phyloP scores from a whole-genome alignment of 1,140 invertebrate genomes.

The Hormaphis cornu region DNA sequence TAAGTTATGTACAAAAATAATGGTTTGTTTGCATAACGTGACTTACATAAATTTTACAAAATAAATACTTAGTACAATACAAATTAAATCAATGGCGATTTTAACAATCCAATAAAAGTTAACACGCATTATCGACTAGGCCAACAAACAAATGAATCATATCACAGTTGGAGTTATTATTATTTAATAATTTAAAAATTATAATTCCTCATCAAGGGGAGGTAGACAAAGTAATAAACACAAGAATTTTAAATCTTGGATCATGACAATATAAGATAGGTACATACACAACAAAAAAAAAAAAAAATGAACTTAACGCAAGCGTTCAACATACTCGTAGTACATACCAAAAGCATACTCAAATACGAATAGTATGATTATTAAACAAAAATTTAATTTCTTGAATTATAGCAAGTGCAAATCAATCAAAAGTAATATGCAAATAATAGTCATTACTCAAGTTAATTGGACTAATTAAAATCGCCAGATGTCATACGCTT shows the following conservation, averaged over 20 bases:
- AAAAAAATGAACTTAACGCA: too few species aligned
- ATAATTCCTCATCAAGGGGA: not conserved
- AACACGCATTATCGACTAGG: constrained; percentile 19
- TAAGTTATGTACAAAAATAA: constrained; percentile 11
- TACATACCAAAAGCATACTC: too few species aligned
- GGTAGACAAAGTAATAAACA: not conserved
- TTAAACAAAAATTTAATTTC: too few species aligned
- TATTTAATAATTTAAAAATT: not conserved
- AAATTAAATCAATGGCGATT: constrained; percentile 17
- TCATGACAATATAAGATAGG: not conserved
- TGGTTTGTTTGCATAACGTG: not conserved
- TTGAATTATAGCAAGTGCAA: not conserved
- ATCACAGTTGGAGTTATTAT: constrained; percentile 28
- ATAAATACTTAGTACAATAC: not conserved
- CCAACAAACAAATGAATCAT: constrained; percentile 31
- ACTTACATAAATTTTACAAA: constrained; percentile 15
- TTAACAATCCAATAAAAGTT: constrained; percentile 23
- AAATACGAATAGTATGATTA: too few species aligned
- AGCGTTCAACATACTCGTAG: too few species aligned
- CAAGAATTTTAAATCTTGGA: constrained; percentile 3
- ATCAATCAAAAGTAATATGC: constrained; percentile 2
- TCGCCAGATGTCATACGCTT: constrained; percentile 7
- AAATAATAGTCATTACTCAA: constrained; percentile 23
- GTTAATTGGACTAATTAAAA: constrained; percentile 32
- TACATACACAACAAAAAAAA: too few species aligned